Percentiles rank a stretch among this genome's conserved stretches.
phyloP scores from a whole-genome alignment of 2,113 vertebrate genomes.

The Sceloporus undulatus region DNA sequence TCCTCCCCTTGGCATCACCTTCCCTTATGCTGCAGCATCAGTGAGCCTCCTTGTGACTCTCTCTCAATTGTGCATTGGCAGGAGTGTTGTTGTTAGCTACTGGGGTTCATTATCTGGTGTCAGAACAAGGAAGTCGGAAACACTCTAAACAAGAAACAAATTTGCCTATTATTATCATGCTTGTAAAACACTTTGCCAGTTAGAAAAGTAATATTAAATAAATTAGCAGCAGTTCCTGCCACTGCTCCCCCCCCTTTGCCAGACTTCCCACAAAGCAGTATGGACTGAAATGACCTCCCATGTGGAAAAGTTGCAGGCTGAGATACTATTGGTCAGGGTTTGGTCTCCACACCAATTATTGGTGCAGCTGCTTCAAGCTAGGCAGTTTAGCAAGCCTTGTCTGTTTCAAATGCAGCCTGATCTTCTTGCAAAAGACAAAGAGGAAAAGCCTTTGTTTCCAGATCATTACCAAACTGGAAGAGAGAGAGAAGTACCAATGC shows the following conservation, averaged over 20 bases:
- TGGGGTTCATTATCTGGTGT: background rate
- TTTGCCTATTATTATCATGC: background rate
- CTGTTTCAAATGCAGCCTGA: slow-evolving; percentile 30
- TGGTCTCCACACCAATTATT: slow-evolving; percentile 27
- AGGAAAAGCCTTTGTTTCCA: background rate
- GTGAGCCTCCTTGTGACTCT: no score
- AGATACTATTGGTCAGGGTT: background rate
- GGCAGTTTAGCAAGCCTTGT: slow-evolving; percentile 10
- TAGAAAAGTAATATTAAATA: background rate
- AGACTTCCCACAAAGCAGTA: background rate
- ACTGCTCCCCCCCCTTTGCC: slow-evolving; percentile 25
- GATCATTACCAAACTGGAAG: background rate
- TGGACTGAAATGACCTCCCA: slow-evolving; percentile 4
- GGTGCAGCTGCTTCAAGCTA: slow-evolving; percentile 20
- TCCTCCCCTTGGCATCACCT: no score
- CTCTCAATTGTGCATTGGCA: no score
- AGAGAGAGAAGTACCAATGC: slow-evolving; percentile 32
- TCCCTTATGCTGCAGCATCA: no score
- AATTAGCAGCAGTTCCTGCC: background rate
- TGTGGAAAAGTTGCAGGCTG: slow-evolving; percentile 24
- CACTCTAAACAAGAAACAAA: background rate
- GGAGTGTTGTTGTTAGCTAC: background rate
- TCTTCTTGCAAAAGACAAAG: background rate
- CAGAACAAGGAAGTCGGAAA: background rate
- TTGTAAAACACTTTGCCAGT: background rate